These are phyloP conservation scores for Xanthia icteritia DNA, from an alignment of 2,888 invertebrate genomes.

Conservation along the genomic window DNA sequence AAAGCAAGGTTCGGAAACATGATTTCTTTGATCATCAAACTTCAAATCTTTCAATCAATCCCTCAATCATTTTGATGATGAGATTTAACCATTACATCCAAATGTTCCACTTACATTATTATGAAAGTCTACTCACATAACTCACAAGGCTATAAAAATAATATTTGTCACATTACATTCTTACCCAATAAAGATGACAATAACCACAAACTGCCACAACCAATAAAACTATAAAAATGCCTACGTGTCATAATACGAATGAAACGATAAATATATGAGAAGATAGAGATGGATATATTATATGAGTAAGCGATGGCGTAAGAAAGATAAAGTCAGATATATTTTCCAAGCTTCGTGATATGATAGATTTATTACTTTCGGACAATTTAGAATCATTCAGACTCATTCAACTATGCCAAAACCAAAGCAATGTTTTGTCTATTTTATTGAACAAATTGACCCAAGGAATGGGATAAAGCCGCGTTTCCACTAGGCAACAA, in stretches of 20 bases:
- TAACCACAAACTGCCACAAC: conserved; percentile 48
- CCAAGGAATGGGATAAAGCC: conserved; percentile 13
- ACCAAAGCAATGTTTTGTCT: not conserved
- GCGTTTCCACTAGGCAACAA: too few species aligned
- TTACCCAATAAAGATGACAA: conserved; percentile 40
- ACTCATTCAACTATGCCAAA: conserved; percentile 9
- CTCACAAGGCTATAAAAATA: conserved; percentile 26
- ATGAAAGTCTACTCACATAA: conserved; percentile 16
- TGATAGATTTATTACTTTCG: conserved; percentile 19
- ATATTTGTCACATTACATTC: conserved; percentile 31
- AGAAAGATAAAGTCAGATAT: conserved; percentile 10
- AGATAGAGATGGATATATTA: conserved; percentile 5
- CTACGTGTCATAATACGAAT: conserved; percentile 19
- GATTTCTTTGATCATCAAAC: not conserved
- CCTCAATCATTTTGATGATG: not conserved
- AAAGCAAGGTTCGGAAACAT: not conserved
- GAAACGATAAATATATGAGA: conserved; percentile 14
- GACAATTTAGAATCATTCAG: conserved; percentile 10
- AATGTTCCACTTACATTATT: not conserved
- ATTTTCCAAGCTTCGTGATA: conserved; percentile 14
- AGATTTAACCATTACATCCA: not conserved
- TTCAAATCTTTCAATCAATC: not conserved
- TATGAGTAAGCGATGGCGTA: not conserved
- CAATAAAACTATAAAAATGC: conserved; percentile 43
- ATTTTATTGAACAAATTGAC: not conserved